Evolutionary conservation across 2,113 vertebrate species (phyloP).

Genomic region (Xenus cinereus): DNA sequence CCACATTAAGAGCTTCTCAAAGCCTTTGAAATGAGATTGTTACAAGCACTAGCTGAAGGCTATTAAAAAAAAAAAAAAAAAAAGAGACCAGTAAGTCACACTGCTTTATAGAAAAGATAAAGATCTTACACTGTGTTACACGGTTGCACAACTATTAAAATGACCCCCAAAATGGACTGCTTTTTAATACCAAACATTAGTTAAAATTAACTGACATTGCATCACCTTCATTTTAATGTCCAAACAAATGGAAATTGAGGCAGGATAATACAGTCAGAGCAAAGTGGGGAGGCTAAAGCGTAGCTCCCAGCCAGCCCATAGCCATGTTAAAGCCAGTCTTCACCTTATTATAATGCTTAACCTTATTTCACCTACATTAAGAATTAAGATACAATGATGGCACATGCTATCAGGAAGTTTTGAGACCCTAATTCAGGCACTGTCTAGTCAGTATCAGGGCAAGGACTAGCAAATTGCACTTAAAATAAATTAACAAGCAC

Average conservation of each 20-base stretch:
- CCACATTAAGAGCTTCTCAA: constrained; percentile 24
- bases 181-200: neutral
- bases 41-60: neutral
- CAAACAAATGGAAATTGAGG: neutral
- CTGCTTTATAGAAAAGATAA: neutral
- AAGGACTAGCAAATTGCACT: neutral
- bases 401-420: neutral
- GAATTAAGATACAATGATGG: neutral
- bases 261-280: neutral
- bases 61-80: neutral
- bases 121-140: neutral
- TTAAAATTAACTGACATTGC: neutral
- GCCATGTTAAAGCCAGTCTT: neutral
- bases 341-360: neutral
- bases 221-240: neutral
- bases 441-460: neutral
- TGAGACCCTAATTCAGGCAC: neutral
- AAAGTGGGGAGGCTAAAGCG: neutral
- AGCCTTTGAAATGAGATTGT: neutral
- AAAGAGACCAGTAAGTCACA: neutral
- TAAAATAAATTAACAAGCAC: neutral
- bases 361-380: neutral
- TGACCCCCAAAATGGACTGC: neutral
- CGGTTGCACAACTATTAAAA: neutral
- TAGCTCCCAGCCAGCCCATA: neutral